Percentiles rank a stretch among this genome's conserved stretches.
These are phyloP conservation scores for Gymnosoma rotundatum DNA, from an alignment of 2,888 invertebrate species.

Conservation along the genomic window DNA sequence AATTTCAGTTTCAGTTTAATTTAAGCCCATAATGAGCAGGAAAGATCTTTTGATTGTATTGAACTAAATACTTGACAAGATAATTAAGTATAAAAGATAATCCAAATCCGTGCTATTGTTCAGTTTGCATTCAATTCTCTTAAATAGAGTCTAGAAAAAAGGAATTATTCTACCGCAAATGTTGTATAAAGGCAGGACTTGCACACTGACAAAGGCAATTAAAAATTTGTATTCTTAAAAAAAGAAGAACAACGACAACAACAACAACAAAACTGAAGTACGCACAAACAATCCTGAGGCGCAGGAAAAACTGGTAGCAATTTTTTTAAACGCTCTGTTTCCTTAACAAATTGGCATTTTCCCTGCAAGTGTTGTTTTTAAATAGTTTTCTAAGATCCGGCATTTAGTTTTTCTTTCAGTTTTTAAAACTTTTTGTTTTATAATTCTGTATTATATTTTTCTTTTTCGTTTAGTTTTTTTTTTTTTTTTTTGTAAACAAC, in stretches of 20 bases:
- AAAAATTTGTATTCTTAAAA: slow-evolving; percentile 62
- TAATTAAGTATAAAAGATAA: slow-evolving; percentile 69
- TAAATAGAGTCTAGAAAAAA: slow-evolving; percentile 49
- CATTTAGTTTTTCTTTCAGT: slow-evolving; percentile 51
- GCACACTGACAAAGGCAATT: slow-evolving; percentile 67
- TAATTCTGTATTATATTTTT: slow-evolving; percentile 41
- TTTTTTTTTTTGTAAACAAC: slow-evolving; percentile 54
- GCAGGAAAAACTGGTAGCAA: slow-evolving; percentile 53
- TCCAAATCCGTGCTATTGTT: slow-evolving; percentile 69
- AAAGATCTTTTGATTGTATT: slow-evolving; percentile 56
- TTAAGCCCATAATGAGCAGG: slow-evolving; percentile 44
- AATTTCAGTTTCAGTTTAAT: neutral
- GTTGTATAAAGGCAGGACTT: slow-evolving; percentile 57
- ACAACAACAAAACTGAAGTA: slow-evolving; percentile 32
- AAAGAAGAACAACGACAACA: slow-evolving; percentile 13
- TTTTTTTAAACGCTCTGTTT: slow-evolving; percentile 66
- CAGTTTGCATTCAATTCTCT: slow-evolving; percentile 20
- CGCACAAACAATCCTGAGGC: slow-evolving; percentile 35
- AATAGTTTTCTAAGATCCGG: slow-evolving; percentile 63
- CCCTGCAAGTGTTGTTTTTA: slow-evolving; percentile 66
- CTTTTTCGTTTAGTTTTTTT: slow-evolving; percentile 48
- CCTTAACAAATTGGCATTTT: slow-evolving; percentile 71
- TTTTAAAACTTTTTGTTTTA: slow-evolving; percentile 33
- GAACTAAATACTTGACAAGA: slow-evolving; percentile 69
- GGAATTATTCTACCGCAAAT: slow-evolving; percentile 67